Percentiles rank a stretch among this genome's conserved stretches.
Evolutionary conservation across 2,113 vertebrate species (phyloP).

Genomic region (Jaculus jaculus): DNA sequence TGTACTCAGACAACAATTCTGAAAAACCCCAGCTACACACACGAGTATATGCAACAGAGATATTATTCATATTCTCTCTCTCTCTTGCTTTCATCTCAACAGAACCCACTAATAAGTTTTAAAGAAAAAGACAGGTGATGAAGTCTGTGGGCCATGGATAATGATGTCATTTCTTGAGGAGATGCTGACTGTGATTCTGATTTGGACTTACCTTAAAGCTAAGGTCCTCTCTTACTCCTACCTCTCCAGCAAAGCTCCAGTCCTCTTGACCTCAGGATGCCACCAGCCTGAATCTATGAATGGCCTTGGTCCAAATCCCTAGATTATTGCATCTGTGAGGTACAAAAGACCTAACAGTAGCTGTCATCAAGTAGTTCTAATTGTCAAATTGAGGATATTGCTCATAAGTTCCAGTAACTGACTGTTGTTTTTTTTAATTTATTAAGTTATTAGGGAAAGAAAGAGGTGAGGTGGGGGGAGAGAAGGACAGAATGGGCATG

Average conservation of each 20-base stretch:
- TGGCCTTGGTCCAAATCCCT: neutral
- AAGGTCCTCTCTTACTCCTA: neutral
- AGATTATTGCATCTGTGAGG: neutral
- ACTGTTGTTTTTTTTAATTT: neutral
- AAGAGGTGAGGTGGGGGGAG: too few relatives aligned
- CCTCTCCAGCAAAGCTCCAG: neutral
- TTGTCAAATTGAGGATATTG: neutral
- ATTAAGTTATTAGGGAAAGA: too few relatives aligned
- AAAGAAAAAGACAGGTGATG: conserved; percentile 20
- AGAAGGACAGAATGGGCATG: too few relatives aligned
- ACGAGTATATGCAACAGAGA: neutral
- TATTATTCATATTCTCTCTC: neutral
- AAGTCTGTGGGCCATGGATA: neutral
- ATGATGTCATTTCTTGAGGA: neutral
- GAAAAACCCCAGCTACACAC: neutral
- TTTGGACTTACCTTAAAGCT: neutral
- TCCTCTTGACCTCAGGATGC: neutral
- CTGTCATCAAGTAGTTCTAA: neutral
- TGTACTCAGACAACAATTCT: neutral
- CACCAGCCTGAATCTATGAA: neutral
- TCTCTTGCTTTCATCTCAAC: neutral
- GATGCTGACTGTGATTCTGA: conserved; percentile 31
- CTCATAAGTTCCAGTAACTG: neutral
- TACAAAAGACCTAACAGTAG: neutral
- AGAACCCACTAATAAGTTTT: neutral